Evolutionary conservation across 64 coral and sea anemone genomes (phyloP), one percentile per base, ranked within the genome.

Genomic region (Platygyra sinensis): DNA sequence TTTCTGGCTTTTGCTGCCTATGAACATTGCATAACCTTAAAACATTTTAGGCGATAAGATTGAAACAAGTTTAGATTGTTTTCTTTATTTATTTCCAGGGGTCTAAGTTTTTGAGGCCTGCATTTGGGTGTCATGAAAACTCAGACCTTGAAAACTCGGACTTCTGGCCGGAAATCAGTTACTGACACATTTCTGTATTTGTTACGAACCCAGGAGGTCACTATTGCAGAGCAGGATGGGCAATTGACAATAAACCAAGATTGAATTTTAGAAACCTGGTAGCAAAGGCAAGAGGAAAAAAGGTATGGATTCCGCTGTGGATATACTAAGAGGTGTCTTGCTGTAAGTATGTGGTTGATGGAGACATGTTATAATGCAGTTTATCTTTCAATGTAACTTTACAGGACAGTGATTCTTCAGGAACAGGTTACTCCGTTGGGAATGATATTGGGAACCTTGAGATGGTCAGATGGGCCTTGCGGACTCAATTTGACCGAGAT

Each of bases 401-500:
- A 60, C 10, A 87, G 88, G 81, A 96, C 63, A 76, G 75, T 62
- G 95, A 96, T 39, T 77, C 95, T 33, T 72, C 83, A 46, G 83
- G 54, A 52, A 84, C 88, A 67, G 87, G 91, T 24, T 88, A 91
- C 82, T 91, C 88, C 79, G 87, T 98, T 67, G 96, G 96, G 11
- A 98, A 95, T 95, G 96, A 98, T 82, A 98, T 98, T 60, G 93
- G 93, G 0, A 98, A 91, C 69, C 61, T 98, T 20, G 96, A 98
- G 63, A 90, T 98, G 87, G 79, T 98, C 57, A 83, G 96, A 17
- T 98, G 96, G 96, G 89, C 96, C n/a, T 75, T 98, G 38, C 92
- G 87, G 57, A 95, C 86, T 89, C 96, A 95, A 83, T 98, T 98
- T 95, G 96, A 98, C 83, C 89, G 94, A 86, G 96, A 98, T 95